These are phyloP conservation scores for Pachypeltis micranthus DNA, from an alignment of 1,140 invertebrate species.

Conservation along the genomic window DNA sequence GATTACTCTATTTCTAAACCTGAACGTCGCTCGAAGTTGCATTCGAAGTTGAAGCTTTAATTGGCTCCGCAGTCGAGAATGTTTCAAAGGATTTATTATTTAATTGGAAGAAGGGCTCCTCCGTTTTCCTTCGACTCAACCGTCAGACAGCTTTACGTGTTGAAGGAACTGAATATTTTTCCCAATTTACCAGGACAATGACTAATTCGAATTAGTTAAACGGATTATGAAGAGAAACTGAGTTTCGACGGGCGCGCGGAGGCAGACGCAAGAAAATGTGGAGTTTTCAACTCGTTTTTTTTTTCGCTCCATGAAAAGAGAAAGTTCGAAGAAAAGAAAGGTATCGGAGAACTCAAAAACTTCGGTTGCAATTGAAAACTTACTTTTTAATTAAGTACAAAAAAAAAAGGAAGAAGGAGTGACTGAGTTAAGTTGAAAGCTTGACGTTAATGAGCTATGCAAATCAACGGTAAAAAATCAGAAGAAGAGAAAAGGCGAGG, in stretches of 20 bases:
- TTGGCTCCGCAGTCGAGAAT: neutral
- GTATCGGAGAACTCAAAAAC: neutral
- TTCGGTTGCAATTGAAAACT: constrained; percentile 18
- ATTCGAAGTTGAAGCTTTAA: neutral
- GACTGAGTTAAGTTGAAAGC: constrained; percentile 18
- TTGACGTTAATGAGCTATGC: constrained; percentile 21
- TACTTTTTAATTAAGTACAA: constrained; percentile 23
- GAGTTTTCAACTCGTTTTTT: neutral
- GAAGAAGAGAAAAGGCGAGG: neutral
- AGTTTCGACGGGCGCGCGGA: neutral
- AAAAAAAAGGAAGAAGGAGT: constrained; percentile 12
- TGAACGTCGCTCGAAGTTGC: neutral
- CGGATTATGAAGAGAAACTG: constrained; percentile 9
- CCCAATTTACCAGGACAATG: too few species aligned
- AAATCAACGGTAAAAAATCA: constrained; percentile 17
- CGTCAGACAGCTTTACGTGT: too few species aligned
- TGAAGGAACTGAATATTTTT: too few species aligned
- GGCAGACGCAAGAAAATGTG: neutral
- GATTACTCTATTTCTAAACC: too few species aligned
- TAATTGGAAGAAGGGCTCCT: neutral
- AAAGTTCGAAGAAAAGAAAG: neutral
- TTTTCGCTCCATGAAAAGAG: neutral
- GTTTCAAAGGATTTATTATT: neutral
- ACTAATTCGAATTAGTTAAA: neutral
- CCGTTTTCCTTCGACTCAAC: too few species aligned